These are phyloP conservation scores for Tineola bisselliella DNA, from an alignment of 2,888 invertebrate species.

Conservation along the genomic window DNA sequence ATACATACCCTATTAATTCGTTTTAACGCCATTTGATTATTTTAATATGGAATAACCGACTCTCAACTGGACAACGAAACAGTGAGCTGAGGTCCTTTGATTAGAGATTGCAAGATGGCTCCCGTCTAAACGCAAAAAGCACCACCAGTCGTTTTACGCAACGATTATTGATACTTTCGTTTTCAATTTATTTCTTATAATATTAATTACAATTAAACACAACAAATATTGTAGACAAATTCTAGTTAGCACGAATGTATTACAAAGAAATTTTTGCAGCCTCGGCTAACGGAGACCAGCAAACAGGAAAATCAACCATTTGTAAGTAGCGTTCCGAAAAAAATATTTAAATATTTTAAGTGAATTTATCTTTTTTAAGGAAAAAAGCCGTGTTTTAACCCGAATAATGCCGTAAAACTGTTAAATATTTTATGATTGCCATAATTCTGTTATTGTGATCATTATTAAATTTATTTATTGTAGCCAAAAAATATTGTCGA, in stretches of 20 bases:
- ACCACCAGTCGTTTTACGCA: constrained; percentile 74
- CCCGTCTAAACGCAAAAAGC: constrained; percentile 80
- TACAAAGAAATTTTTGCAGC: constrained; percentile 53
- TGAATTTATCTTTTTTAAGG: not conserved
- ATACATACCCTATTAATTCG: constrained; percentile 94
- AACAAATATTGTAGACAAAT: constrained; percentile 58
- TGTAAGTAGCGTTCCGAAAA: constrained; percentile 43
- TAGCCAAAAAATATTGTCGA: not conserved
- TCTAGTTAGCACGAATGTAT: constrained; percentile 44
- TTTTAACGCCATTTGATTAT: constrained; percentile 93
- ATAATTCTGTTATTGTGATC: not conserved
- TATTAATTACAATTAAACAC: constrained; percentile 54
- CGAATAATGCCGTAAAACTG: not conserved
- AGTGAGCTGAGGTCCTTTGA: constrained; percentile 86
- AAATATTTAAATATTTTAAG: not conserved
- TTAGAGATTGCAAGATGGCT: constrained; percentile 89
- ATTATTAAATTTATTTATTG: not conserved
- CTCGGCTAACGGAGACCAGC: constrained; percentile 58
- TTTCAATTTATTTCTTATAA: constrained; percentile 41
- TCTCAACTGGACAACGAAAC: constrained; percentile 84
- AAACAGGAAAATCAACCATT: constrained; percentile 67
- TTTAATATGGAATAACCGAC: constrained; percentile 77
- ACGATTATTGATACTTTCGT: constrained; percentile 41
- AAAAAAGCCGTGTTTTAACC: not conserved
- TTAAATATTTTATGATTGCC: not conserved